Percentiles rank a stretch among this genome's conserved stretches.
Conservation (phyloP, 2,888 invertebrate genomes). For the Pseudoips prasinana region DNA sequence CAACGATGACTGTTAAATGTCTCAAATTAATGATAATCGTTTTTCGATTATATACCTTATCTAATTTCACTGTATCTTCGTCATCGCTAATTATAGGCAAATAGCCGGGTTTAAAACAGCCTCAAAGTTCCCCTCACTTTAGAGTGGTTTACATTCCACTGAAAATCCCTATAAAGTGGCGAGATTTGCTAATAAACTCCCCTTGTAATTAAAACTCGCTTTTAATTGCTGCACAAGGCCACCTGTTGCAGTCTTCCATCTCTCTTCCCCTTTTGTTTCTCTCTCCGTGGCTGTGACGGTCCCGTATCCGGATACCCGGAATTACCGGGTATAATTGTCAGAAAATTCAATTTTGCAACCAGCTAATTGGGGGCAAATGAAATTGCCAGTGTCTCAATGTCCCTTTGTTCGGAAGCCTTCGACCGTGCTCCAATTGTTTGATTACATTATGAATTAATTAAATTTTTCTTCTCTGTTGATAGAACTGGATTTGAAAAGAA, state of each 20-base stretch:
- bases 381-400: constrained; percentile 64
- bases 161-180: constrained; percentile 63
- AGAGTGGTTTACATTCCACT: constrained; percentile 68
- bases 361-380: constrained; percentile 74
- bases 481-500: too few species aligned
- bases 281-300: constrained; percentile 61
- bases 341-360: constrained; percentile 74
- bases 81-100: constrained; percentile 37
- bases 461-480: constrained; percentile 33
- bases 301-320: constrained; percentile 70
- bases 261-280: constrained; percentile 42
- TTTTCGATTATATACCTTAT: constrained; percentile 24
- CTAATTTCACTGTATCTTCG: constrained; percentile 18
- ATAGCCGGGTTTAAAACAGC: constrained; percentile 25
- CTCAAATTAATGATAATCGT: constrained; percentile 35
- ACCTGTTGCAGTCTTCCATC: constrained; percentile 72
- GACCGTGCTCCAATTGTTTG: constrained; percentile 64
- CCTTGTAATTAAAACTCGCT: constrained; percentile 78
- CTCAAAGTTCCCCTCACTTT: constrained; percentile 47
- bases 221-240: constrained; percentile 77
- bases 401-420: constrained; percentile 64
- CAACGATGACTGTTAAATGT: constrained; percentile 15
- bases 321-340: constrained; percentile 66
- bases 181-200: constrained; percentile 78
- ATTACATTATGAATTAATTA: constrained; percentile 66